Evolutionary conservation across 2,797 vertebrate species (phyloP), one percentile per base, ranked within the genome.

Genomic region (Bovichtus variegatus): DNA sequence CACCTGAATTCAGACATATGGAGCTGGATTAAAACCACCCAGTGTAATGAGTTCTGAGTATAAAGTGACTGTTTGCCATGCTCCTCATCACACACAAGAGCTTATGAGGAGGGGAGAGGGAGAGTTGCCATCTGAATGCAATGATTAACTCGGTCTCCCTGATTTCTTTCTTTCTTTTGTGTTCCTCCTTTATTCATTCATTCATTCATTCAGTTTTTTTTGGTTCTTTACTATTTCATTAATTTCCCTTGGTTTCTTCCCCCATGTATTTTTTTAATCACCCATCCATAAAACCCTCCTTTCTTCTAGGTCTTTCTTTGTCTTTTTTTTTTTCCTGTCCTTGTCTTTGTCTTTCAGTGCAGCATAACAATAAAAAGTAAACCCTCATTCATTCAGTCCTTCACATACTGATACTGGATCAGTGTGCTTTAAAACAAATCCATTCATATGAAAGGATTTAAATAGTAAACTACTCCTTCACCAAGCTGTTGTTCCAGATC

Each of bases 1-100:
- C 92, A 91, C 90, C 87, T 89, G 85, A 85, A 86, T 62, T 76
- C 81, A 82, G 79, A 84, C 84, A 82, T 74, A 71, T 72, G 75
- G 63, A 81, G 64, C 71, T 47, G 79, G 80, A 91, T 88, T 83
- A 84, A 87, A 89, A 76, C 76, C 79, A 73, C 81, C 84, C 53
- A 67, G 6, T 36, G 61, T 70, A 57, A 55, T 70, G 66, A 81
- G 61, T 49, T 71, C 71, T 58, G 74, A 44, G 75, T 74, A 76
- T 77, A 67, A 73, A 80, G 69, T 76, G 78, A 75, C 76, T 69
- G 66, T 71, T 49, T 72, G 74, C 54, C 31, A 11, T 43, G 44
- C 49, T 70, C 46, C 51, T 77, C 38, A 46, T 71, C 74, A 74
- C 65, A 41, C 38, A 50, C 70, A 58, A 4, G 34, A 29, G 71